Evolutionary conservation across 2,113 vertebrate genomes (phyloP).

Genomic region (Ammodytes dubius): DNA sequence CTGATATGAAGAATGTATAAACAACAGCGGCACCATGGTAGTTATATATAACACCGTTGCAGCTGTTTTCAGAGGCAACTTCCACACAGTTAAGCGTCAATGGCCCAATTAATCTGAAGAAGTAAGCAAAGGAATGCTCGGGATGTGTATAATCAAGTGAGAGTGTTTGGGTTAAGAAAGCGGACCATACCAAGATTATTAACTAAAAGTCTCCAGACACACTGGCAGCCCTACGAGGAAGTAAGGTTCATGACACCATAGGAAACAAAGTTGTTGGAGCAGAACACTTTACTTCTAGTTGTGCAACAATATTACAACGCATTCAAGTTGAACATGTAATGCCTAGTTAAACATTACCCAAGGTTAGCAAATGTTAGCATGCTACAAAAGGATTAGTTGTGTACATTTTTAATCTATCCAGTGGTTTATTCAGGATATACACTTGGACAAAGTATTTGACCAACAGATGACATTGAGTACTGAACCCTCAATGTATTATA

Average conservation of each 20-base stretch:
- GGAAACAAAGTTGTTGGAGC: not conserved
- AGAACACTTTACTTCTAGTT: not conserved
- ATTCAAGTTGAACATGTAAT: not conserved
- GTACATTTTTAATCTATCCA: not conserved
- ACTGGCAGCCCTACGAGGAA: not conserved
- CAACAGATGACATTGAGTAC: not conserved
- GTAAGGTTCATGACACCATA: not conserved
- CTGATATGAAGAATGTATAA: slow-evolving; percentile 51
- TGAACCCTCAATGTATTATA: slow-evolving; percentile 8
- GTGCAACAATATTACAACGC: not conserved
- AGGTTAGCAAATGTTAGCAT: not conserved
- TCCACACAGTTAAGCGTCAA: not conserved
- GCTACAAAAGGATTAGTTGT: not conserved
- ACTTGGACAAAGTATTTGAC: not conserved
- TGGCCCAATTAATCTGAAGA: slow-evolving; percentile 6
- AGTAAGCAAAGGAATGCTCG: slow-evolving; percentile 1
- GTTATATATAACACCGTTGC: slow-evolving; percentile 40
- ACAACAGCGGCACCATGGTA: slow-evolving; percentile 38
- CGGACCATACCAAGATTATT: not conserved
- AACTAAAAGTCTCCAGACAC: not conserved
- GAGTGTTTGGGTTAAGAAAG: slow-evolving; percentile 19
- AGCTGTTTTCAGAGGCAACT: slow-evolving; percentile 25
- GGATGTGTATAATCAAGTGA: not conserved
- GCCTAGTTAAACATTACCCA: not conserved
- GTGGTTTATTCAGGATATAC: not conserved